These are phyloP conservation scores for Semnornis frantzii DNA, from an alignment of 2,113 vertebrate species.

Conservation along the genomic window DNA sequence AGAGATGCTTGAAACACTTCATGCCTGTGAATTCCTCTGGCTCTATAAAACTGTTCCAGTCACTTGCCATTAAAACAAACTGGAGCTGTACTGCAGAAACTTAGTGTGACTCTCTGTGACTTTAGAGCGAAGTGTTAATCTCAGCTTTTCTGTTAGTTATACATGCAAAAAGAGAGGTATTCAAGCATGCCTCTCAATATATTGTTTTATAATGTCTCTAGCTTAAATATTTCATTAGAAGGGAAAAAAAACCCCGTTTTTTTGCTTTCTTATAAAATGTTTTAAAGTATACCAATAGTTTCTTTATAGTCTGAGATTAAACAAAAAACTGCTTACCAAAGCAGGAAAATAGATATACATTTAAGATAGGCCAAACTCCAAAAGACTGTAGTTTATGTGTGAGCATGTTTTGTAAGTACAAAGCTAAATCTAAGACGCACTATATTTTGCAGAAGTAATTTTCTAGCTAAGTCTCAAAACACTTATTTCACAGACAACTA, in stretches of 20 bases:
- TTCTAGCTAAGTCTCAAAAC: background rate
- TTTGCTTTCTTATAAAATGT: background rate
- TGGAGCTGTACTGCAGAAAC: background rate
- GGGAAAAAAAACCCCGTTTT: background rate
- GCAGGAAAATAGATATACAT: background rate
- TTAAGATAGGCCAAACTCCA: background rate
- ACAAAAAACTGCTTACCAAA: background rate
- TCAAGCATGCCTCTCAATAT: background rate
- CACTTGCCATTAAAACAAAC: background rate
- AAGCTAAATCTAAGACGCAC: background rate
- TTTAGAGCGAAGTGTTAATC: background rate
- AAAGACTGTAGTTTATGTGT: background rate
- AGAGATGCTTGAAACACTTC: background rate
- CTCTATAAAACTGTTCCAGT: background rate
- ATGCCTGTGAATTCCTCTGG: background rate
- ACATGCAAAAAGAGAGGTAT: background rate
- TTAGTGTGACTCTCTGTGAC: background rate
- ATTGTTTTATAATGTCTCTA: background rate
- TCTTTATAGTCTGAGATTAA: background rate
- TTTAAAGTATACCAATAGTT: background rate
- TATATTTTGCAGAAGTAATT: background rate
- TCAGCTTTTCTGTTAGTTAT: slow-evolving; percentile 21
- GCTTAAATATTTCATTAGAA: background rate
- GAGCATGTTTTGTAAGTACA: background rate
- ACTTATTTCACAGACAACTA: background rate